Percentiles rank a stretch among this genome's conserved stretches.
Conservation (phyloP, 2,113 vertebrate species). For the Pseudopodoces humilis region DNA sequence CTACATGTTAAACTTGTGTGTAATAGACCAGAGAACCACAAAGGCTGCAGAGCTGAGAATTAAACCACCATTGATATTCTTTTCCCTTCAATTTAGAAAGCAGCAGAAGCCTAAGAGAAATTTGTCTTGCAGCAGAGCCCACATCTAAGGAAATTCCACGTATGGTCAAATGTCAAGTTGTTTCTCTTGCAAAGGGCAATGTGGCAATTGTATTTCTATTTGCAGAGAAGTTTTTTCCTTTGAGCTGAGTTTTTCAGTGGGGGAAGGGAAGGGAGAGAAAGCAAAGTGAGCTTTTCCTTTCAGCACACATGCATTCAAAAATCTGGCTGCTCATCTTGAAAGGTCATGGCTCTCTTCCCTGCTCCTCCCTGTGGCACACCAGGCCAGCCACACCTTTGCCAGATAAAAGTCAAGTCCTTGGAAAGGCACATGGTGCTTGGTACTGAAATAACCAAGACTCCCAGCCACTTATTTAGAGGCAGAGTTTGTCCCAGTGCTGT, state of each 20-base stretch:
- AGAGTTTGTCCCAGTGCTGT: not conserved
- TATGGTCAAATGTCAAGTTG: constrained; percentile 19
- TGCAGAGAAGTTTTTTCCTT: constrained; percentile 23
- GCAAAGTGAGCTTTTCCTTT: not conserved
- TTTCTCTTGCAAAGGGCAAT: constrained; percentile 13
- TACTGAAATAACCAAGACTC: not conserved
- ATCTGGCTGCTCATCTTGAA: not conserved
- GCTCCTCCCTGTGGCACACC: not conserved
- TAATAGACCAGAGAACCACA: not conserved
- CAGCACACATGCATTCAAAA: not conserved
- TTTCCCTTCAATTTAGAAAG: not conserved
- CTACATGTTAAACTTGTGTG: not conserved
- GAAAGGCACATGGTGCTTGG: not conserved
- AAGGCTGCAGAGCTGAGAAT: not conserved
- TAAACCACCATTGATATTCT: not conserved
- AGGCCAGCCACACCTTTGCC: not conserved
- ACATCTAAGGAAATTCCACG: not conserved
- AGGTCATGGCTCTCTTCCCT: not conserved
- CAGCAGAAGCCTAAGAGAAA: not conserved
- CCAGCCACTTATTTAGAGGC: not conserved
- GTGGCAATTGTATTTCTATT: constrained; percentile 6
- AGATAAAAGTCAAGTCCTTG: not conserved
- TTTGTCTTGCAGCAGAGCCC: not conserved
- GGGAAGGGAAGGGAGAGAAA: not conserved
- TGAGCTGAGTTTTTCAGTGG: not conserved